Evolutionary conservation across 2,888 invertebrate species (phyloP), one percentile per base, ranked within the genome.

Genomic region (Ochropleura leucogaster): DNA sequence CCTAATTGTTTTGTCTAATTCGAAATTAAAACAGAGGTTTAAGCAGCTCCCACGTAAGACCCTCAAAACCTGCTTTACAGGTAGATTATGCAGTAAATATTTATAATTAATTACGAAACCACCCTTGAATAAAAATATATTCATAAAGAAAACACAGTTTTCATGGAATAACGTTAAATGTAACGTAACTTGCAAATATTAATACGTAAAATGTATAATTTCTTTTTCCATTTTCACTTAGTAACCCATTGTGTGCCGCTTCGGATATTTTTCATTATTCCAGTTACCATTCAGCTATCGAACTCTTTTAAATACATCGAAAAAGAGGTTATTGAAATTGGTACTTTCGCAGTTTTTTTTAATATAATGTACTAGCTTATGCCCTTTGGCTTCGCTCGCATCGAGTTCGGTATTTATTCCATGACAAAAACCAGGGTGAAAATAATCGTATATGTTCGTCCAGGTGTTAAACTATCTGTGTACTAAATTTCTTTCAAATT

Each of bases 1-100:
- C 69, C 63, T 87, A 89, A 88, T 85, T 82, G 84, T 85, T 84
- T 78, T 79, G 79, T 85, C 76, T 85, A 84, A 89, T 86, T 86
- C 82, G 74, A 83, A 85, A 82, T 78, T 79, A 78, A 87, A 80
- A 82, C 78, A 72, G 77, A 80, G 82, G 75, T 79, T 86, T 77
- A 74, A 75, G 59, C 72, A 69, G 71, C 67, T 63, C 68, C 57
- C 65, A 67, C 57, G 62, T 83, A 72, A 83, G 65, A 64, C 83
- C 79, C 70, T 79, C 83, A 79, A 82, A 78, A 79, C 65, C 55
- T 49, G 55, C 71, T 66, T 62, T 66, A 66, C 46, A 66, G 57
- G 79, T 63, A 70, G 71, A 79, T 79, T 79, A 83, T 53, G 63
- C 79, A 82, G 68, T 68, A 78, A 68, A 64, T 82, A 77, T 78